Evolutionary conservation across 2,797 vertebrate species (phyloP).

Genomic region (Alfaro cultratus): DNA sequence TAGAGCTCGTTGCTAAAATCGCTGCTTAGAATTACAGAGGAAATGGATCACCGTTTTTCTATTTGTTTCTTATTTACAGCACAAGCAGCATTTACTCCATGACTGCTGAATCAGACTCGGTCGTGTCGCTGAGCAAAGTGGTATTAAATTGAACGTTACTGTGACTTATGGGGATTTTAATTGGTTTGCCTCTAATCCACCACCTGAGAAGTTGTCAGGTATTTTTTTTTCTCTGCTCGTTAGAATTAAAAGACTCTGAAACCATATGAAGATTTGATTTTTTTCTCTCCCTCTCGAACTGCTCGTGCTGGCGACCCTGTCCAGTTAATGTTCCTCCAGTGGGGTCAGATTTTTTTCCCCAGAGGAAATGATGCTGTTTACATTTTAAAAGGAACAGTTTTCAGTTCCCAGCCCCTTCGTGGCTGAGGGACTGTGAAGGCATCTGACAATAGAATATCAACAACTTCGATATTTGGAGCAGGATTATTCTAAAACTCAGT

Average conservation of each 20-base stretch:
- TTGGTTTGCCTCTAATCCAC: slow-evolving; percentile 7
- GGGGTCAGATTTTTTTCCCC: neutral
- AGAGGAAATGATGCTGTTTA: neutral
- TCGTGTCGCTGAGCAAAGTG: neutral
- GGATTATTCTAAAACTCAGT: neutral
- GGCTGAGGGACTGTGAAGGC: no score
- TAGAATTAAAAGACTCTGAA: neutral
- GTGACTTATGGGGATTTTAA: slow-evolving; percentile 17
- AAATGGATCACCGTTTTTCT: slow-evolving; percentile 26
- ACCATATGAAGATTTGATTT: neutral
- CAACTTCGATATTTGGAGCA: neutral
- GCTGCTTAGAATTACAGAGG: slow-evolving; percentile 30
- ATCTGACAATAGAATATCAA: neutral
- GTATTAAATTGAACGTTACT: neutral
- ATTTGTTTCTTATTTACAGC: slow-evolving; percentile 19
- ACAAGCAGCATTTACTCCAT: slow-evolving; percentile 9
- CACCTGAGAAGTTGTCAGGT: neutral
- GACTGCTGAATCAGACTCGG: neutral
- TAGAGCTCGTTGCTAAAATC: slow-evolving; percentile 27
- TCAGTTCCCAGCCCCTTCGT: neutral
- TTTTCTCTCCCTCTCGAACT: neutral
- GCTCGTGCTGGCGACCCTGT: neutral
- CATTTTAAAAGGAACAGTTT: slow-evolving; percentile 12
- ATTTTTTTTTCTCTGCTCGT: neutral
- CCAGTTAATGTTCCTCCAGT: neutral